A percentile compares a stretch with the other conserved stretches of the same genome.
These are phyloP conservation scores for Sebastes trivittatus DNA, from an alignment of 2,797 vertebrate species.

Conservation along the genomic window DNA sequence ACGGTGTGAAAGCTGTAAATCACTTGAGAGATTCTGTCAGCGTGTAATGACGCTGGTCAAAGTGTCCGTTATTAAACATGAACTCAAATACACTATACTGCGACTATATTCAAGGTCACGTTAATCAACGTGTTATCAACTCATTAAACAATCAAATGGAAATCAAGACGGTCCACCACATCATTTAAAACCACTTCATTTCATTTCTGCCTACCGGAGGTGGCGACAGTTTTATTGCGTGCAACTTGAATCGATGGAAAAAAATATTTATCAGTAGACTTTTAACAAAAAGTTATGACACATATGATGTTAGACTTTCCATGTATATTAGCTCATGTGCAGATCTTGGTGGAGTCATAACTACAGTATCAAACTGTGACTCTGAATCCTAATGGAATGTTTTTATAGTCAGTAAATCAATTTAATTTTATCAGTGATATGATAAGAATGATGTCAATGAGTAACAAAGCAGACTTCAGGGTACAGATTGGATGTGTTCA, in stretches of 20 bases:
- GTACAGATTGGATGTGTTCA: not conserved
- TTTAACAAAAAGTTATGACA: too few relatives aligned
- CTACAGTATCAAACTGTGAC: not conserved
- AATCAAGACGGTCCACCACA: not conserved
- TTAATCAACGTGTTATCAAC: constrained; percentile 2
- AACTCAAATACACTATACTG: not conserved
- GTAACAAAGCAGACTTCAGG: not conserved
- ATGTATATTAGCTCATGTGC: not conserved
- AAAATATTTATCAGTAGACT: not conserved
- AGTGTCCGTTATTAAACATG: not conserved
- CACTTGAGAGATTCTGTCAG: not conserved
- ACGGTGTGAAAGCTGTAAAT: not conserved
- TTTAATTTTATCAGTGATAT: not conserved
- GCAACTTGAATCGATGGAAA: not conserved
- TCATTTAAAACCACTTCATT: not conserved
- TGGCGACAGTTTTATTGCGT: too few relatives aligned
- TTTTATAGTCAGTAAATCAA: not conserved
- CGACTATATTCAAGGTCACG: not conserved
- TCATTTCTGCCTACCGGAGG: not conserved
- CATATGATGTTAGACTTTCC: not conserved
- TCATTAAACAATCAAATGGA: not conserved
- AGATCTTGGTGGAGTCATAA: not conserved
- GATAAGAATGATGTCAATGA: not conserved
- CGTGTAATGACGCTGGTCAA: not conserved
- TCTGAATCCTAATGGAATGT: not conserved